These are phyloP conservation scores for Toxotes chatareus DNA, from an alignment of 2,113 vertebrate species.

Conservation along the genomic window DNA sequence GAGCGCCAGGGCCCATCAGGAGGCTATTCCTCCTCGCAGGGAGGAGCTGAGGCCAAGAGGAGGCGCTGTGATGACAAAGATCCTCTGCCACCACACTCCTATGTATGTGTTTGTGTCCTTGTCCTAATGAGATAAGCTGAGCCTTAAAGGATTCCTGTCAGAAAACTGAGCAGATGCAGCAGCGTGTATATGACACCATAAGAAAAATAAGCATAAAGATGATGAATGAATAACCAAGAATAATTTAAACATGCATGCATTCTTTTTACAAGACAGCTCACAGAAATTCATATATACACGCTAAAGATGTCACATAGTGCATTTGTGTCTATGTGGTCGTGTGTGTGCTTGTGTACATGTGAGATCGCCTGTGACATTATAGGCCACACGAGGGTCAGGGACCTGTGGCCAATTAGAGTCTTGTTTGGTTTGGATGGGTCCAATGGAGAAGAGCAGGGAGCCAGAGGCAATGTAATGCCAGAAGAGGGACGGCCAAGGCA, in stretches of 20 bases:
- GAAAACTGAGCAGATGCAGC: not conserved
- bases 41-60: slow-evolving; percentile 88
- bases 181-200: not conserved
- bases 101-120: slow-evolving; percentile 79
- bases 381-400: slow-evolving; percentile 41
- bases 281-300: not conserved
- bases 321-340: not conserved
- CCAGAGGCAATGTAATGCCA: slow-evolving; percentile 65
- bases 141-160: not conserved
- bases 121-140: not conserved
- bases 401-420: slow-evolving; percentile 54
- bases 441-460: slow-evolving; percentile 54
- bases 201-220: not conserved
- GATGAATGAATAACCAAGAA: not conserved
- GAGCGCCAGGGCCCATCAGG: slow-evolving; percentile 90
- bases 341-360: not conserved
- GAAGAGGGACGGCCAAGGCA: slow-evolving; percentile 62
- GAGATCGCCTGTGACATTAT: slow-evolving; percentile 46
- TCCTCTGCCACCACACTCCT: slow-evolving; percentile 84
- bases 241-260: not conserved
- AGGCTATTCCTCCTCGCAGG: slow-evolving; percentile 86
- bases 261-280: not conserved
- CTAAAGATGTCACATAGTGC: not conserved
- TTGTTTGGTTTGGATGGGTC: slow-evolving; percentile 69
- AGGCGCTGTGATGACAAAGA: slow-evolving; percentile 94